These are phyloP conservation scores for Psittacara wagleri DNA, from an alignment of 2,113 vertebrate species.

Conservation along the genomic window DNA sequence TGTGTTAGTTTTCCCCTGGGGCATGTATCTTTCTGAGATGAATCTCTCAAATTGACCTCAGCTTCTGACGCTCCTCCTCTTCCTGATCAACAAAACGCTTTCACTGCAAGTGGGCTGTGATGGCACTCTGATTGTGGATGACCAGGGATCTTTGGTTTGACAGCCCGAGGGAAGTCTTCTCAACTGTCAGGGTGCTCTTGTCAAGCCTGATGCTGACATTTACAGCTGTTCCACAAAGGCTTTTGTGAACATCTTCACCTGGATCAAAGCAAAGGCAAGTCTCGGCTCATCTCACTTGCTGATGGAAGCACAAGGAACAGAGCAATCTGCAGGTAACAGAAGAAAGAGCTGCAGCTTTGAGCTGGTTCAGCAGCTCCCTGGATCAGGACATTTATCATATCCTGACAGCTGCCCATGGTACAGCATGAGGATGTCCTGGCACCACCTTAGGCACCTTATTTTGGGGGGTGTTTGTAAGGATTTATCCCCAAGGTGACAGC, in stretches of 20 bases:
- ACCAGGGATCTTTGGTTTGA: constrained; percentile 63
- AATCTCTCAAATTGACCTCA: constrained; percentile 67
- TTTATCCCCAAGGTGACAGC: neutral
- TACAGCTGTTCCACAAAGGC: constrained; percentile 77
- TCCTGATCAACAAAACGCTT: constrained; percentile 74
- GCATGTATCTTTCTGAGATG: neutral
- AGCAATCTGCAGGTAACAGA: neutral
- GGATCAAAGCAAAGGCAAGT: neutral
- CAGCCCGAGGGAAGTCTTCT: constrained; percentile 80
- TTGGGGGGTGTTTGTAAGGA: neutral
- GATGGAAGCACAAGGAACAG: neutral
- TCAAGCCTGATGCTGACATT: constrained; percentile 81
- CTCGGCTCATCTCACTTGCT: neutral
- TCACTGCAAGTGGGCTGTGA: constrained; percentile 83
- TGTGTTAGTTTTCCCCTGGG: accelerated
- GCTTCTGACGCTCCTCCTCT: constrained; percentile 75
- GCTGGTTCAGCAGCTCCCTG: neutral
- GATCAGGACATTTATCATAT: neutral
- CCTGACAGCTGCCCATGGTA: neutral
- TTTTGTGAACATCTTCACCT: constrained; percentile 83
- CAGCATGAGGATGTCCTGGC: neutral
- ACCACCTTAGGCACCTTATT: neutral
- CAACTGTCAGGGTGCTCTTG: constrained; percentile 70
- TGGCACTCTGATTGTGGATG: constrained; percentile 79
- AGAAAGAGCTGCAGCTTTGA: neutral